Base-by-base conservation (phyloP, 2,113 vertebrate species). In the Aegotheles bennettii region DNA sequence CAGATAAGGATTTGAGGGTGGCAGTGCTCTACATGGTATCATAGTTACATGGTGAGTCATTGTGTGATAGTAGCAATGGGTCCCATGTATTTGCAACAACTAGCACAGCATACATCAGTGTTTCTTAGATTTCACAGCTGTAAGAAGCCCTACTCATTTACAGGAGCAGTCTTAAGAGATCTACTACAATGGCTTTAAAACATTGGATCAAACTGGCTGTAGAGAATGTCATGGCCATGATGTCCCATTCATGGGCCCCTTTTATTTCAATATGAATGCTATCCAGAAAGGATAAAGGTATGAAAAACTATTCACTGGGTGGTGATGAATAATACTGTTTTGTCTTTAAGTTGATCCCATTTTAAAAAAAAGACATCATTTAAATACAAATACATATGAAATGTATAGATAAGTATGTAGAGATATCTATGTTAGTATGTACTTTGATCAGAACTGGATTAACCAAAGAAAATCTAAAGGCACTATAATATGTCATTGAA, bases 281-380 rank as follows among this genome's bases (percentile, higher is more conserved):
- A 21, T 28, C 77, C 80, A 80, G 48, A 68, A 91, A 80, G 83
- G 31, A 80, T 31, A 81, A 88, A 93, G 26, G n/a, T 88, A 64
- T 45, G 35, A 88, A 68, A 93, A 94, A 56, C 25, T 82, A 68
- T 56, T 90, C 16, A 60, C 43, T 92, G 48, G 1, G 3, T 92
- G 31, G 25, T 56, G 61, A 68, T 75, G 16, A 93, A 84, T 84
- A 92, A 78, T 45, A 83, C 31, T 68, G 28, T 64, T 92, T 90
- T 88, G 40, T 54, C 73, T 88, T 93, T 90, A 74, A 31, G 63
- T 94, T 97, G 94, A 86, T 96, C 93, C 94, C 94, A 18, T 81
- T 95, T 77, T 26, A n/a, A 35, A 9, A 80, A 89, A 71, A 63
- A 40, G 29, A 93, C n/a, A 95, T 60, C 67, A 73, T 33, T 95